Evolutionary conservation across 1,140 invertebrate genomes (phyloP).

Genomic region (Neuroterus valhalla): DNA sequence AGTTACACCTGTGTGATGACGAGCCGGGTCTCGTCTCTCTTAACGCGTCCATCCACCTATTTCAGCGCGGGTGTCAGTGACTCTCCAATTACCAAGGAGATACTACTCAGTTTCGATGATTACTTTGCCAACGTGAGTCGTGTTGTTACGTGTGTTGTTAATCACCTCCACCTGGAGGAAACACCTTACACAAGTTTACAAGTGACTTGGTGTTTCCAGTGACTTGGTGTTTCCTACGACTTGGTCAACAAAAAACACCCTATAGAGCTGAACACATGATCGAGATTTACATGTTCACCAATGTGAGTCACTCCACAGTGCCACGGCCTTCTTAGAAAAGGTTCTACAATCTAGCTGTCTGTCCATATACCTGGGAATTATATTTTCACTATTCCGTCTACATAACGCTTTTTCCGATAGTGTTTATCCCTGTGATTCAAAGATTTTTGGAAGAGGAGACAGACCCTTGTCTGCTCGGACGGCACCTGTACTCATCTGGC

Average conservation of each 20-base stretch:
- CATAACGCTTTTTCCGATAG: not conserved
- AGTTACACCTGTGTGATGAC: conserved; percentile 31
- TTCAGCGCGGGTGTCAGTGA: conserved; percentile 43
- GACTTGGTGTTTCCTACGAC: conserved; percentile 14
- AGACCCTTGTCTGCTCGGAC: too few species aligned
- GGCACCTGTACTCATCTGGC: too few species aligned
- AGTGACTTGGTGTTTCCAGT: conserved; percentile 14
- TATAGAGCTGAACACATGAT: not conserved
- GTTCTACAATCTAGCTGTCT: not conserved
- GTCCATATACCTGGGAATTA: not conserved
- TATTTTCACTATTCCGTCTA: not conserved
- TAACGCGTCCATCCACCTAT: conserved; percentile 40
- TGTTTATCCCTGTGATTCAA: not conserved
- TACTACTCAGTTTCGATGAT: not conserved
- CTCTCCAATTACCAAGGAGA: conserved; percentile 16
- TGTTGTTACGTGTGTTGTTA: not conserved
- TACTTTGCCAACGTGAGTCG: conserved; percentile 3
- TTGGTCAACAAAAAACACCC: not conserved
- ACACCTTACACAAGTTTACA: not conserved
- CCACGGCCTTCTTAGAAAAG: not conserved
- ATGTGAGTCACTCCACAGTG: not conserved
- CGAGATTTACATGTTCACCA: not conserved
- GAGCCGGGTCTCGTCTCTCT: conserved; percentile 31
- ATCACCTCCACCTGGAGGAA: not conserved
- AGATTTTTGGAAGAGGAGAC: not conserved